Evolutionary conservation across 1,140 invertebrate genomes (phyloP).

Genomic region (Listronotus oregonensis): DNA sequence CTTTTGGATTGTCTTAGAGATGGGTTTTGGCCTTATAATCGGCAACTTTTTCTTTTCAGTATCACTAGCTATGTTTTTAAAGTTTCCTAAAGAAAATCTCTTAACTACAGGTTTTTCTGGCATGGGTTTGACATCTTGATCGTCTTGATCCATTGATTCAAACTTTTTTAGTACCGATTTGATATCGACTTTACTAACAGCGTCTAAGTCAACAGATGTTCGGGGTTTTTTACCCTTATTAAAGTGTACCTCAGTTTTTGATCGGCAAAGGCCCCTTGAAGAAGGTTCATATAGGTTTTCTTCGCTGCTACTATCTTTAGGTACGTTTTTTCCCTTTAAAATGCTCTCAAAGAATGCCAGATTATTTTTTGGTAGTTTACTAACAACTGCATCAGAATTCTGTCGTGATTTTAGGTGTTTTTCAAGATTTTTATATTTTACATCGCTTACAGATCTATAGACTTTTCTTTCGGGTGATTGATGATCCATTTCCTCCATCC

Average conservation of each 20-base stretch:
- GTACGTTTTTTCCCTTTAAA: constrained; percentile 46
- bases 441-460: constrained; percentile 48
- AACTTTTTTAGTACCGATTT: constrained; percentile 53
- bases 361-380: constrained; percentile 52
- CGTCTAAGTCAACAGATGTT: constrained; percentile 52
- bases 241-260: constrained; percentile 52
- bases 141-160: constrained; percentile 45
- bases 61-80: neutral
- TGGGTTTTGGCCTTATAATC: constrained; percentile 29
- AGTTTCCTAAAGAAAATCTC: constrained; percentile 34
- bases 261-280: constrained; percentile 40
- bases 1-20: constrained; percentile 32
- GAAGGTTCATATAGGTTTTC: constrained; percentile 20
- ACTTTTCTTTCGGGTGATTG: constrained; percentile 47
- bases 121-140: constrained; percentile 2
- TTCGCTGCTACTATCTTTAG: constrained; percentile 35
- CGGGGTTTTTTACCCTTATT: constrained; percentile 35
- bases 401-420: constrained; percentile 45
- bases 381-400: constrained; percentile 43
- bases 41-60: neutral
- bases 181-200: constrained; percentile 52
- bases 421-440: constrained; percentile 55
- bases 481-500: constrained; percentile 54
- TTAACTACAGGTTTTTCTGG: constrained; percentile 33
- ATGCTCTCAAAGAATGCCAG: constrained; percentile 51